Evolutionary conservation across 1,140 invertebrate species (phyloP).

Genomic region (Habropoda laboriosa): DNA sequence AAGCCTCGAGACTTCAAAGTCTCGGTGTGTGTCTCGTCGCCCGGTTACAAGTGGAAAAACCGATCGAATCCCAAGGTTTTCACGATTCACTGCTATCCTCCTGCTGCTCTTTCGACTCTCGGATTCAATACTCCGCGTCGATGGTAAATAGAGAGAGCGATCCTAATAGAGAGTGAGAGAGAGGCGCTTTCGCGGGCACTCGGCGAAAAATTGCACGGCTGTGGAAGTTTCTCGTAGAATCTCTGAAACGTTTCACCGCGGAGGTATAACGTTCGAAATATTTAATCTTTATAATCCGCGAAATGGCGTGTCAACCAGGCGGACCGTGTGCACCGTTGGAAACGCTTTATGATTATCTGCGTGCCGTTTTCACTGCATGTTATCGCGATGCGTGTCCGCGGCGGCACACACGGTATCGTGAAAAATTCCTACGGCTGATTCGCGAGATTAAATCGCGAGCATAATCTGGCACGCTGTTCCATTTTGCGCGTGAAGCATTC

Average conservation of each 20-base stretch:
- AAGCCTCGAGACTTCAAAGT: constrained; percentile 25
- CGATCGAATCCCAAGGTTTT: too few relatives aligned
- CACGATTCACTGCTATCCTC: too few relatives aligned
- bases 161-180: not conserved
- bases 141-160: too few relatives aligned
- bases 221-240: too few relatives aligned
- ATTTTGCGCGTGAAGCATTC: constrained; percentile 42
- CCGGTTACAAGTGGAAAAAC: too few relatives aligned
- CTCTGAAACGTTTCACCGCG: too few relatives aligned
- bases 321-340: not conserved
- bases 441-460: constrained; percentile 56
- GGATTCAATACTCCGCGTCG: not conserved
- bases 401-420: not conserved
- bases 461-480: constrained; percentile 44
- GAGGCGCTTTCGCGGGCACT: not conserved
- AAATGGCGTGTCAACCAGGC: constrained; percentile 32
- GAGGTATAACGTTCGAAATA: constrained; percentile 26
- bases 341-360: constrained; percentile 46
- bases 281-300: constrained; percentile 42
- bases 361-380: not conserved
- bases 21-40: not conserved
- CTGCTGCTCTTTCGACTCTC: not conserved
- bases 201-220: constrained; percentile 4
- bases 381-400: not conserved
- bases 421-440: constrained; percentile 58